Base-by-base conservation (phyloP, 2,113 vertebrate genomes). In the Lanius ludovicianus region DNA sequence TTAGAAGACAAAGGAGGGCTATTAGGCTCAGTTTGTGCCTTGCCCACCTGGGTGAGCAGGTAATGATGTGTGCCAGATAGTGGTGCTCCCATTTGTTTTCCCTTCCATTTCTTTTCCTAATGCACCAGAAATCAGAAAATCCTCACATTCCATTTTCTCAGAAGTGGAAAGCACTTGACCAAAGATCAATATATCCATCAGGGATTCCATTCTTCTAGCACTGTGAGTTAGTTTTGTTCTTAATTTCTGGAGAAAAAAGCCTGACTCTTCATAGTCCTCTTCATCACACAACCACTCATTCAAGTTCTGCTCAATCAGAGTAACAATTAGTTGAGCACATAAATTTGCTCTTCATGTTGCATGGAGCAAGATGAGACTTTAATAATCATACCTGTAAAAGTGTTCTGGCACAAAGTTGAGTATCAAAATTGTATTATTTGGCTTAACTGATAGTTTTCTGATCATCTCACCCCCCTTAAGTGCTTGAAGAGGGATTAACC, bases 1-100 rank as follows among this genome's bases (percentile, higher is more conserved):
- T 96, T 80, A 63, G 77, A 95, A 93, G 82, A 84, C 75, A 95
- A 95, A 94, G 63, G 85, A 94, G 89, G 46, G 69, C 71, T 44
- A 65, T 79, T 70, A 77, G 60, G 74, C 87, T 92, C 85, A 79
- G 41, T 89, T 90, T 93, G 49, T 79, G 78, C 64, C 59, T 44
- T 81, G 91, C 71, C 65, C 60, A 64, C 44, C 67, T 5, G 13
- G 85, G 41, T 80, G 49, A 96, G 79, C 35, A 83, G 59, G 73
- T 76, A 97, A 96, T 91, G 93, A 79, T 39, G 44, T 41, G 7
- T 85, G 55, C 52, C 63, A 82, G 80, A 75, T n/a, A 85, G 28
- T 57, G 87, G 86, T 3, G 53, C 41, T 77, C 85, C 71, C 87
- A 93, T 96, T 97, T 97, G 57, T 92, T 96, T 97, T 78, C 75